Percentiles rank a stretch among this genome's conserved stretches.
Evolutionary conservation across 30 jellyfish, hydroid and myxozoan genomes (phyloP).

Genomic region (Clytia hemisphaerica): DNA sequence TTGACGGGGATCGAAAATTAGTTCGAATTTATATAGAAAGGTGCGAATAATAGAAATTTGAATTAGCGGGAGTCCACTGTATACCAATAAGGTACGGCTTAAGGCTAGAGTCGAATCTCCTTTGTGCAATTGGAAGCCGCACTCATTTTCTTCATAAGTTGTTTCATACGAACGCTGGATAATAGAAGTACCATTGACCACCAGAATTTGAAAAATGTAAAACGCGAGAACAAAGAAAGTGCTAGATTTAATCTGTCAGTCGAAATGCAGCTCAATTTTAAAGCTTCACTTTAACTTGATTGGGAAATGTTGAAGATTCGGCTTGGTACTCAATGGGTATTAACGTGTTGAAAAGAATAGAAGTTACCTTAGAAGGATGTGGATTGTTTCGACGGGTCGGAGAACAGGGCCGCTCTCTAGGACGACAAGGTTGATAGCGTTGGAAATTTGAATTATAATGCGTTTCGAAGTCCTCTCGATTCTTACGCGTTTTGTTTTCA

Average conservation of each 20-base stretch:
- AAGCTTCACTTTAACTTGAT: neutral
- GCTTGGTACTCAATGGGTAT: no score
- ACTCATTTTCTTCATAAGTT: no score
- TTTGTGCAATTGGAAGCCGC: no score
- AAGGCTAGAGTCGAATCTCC: no score
- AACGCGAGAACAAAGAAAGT: neutral
- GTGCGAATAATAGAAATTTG: no score
- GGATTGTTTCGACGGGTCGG: conserved; percentile 73
- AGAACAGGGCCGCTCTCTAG: conserved; percentile 64
- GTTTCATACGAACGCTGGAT: no score
- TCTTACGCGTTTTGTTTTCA: neutral
- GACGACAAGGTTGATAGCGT: conserved; percentile 33
- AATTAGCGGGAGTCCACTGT: no score
- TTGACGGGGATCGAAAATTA: no score
- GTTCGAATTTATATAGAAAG: no score
- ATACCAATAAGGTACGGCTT: no score
- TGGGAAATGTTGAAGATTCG: neutral
- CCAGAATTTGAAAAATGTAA: neutral
- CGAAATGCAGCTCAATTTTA: neutral
- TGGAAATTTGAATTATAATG: conserved; percentile 22
- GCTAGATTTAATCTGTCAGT: neutral
- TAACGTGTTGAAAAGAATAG: neutral
- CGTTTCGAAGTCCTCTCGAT: conserved; percentile 6
- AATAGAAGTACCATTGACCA: no score
- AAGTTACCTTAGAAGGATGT: conserved; percentile 57